Conservation (phyloP, 2,797 vertebrate genomes). For the Poecilia gillii region DNA sequence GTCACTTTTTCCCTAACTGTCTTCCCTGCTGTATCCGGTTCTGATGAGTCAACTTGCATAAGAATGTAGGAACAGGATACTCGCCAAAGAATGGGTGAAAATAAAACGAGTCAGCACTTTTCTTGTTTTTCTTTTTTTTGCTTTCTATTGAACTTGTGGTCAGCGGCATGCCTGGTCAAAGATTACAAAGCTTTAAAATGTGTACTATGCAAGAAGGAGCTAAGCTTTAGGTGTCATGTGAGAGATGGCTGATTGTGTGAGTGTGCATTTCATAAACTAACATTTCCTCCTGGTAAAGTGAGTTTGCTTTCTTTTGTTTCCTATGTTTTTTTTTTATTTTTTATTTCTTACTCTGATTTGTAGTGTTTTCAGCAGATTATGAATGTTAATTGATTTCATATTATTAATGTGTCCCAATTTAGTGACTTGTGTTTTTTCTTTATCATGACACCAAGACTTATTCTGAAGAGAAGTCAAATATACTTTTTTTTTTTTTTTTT, state of each 20-base stretch:
- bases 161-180: conserved; percentile 65
- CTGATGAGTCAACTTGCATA: conserved; percentile 17
- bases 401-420: background rate
- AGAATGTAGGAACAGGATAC: conserved; percentile 57
- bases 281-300: background rate
- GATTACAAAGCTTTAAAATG: conserved; percentile 65
- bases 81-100: conserved; percentile 18
- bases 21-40: conserved; percentile 6
- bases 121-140: conserved; percentile 2
- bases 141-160: conserved; percentile 43
- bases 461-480: background rate
- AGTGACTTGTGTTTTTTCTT: background rate
- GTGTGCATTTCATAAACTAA: conserved; percentile 24
- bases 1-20: background rate
- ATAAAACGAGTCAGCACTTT: conserved; percentile 66
- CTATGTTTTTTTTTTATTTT: too few species aligned
- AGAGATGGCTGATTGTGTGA: conserved; percentile 64
- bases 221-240: conserved; percentile 74
- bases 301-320: conserved; percentile 7
- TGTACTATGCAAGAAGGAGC: conserved; percentile 42
- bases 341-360: background rate
- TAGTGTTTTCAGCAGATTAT: background rate
- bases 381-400: background rate
- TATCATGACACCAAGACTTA: background rate
- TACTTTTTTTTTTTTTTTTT: background rate